Percentiles rank a stretch among this genome's conserved stretches.
These are phyloP conservation scores for Hedya salicella DNA, from an alignment of 2,888 invertebrate species.

Conservation along the genomic window DNA sequence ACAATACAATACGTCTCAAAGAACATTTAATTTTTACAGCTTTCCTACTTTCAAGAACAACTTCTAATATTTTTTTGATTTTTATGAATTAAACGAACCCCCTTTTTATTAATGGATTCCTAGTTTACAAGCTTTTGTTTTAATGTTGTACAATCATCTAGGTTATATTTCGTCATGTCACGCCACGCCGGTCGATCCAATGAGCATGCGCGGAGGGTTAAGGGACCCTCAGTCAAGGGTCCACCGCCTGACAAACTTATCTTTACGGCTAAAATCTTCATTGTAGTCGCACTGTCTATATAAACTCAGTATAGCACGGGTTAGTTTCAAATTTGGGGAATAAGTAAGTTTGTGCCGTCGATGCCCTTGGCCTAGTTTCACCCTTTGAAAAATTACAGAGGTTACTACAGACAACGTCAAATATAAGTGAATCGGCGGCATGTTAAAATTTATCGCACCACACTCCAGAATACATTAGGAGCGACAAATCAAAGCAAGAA, in stretches of 20 bases:
- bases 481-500: no score
- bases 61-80: no score
- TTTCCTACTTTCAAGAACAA: no score
- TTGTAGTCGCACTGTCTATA: not conserved
- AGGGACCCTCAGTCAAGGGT: slow-evolving; percentile 15
- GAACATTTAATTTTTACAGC: no score
- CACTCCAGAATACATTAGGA: no score
- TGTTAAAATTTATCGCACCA: no score
- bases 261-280: not conserved
- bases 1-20: not conserved
- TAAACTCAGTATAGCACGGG: not conserved
- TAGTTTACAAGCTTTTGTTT: not conserved
- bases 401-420: not conserved
- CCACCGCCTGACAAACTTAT: slow-evolving; percentile 8
- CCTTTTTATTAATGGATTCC: not conserved
- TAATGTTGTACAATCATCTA: not conserved
- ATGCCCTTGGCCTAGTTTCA: slow-evolving; percentile 17
- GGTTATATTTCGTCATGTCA: slow-evolving; percentile 31
- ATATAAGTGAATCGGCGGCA: not conserved
- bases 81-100: no score
- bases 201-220: slow-evolving; percentile 28
- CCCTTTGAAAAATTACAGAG: not conserved
- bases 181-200: slow-evolving; percentile 10
- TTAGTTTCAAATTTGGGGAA: not conserved
- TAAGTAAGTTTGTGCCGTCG: not conserved